Percentiles rank a stretch among this genome's conserved stretches.
These are phyloP conservation scores for Ypsolopha sequella DNA, from an alignment of 2,888 invertebrate species.

Conservation along the genomic window DNA sequence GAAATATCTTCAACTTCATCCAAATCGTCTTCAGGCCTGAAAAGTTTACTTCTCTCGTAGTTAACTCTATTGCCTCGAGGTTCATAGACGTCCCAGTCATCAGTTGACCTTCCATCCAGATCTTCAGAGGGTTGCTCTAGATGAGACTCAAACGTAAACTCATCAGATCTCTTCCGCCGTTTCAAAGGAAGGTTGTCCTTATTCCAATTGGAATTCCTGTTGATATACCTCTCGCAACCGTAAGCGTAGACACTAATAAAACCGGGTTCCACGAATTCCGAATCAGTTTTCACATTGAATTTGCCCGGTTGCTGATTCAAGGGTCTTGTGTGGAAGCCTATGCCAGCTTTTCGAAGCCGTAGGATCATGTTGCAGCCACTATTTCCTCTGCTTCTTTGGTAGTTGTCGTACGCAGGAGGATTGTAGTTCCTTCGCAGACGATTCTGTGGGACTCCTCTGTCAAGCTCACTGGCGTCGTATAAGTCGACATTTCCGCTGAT, in stretches of 20 bases:
- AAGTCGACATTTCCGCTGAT: slow-evolving; percentile 83
- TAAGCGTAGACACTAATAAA: slow-evolving; percentile 90
- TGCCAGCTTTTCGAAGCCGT: slow-evolving; percentile 80
- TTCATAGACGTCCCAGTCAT: slow-evolving; percentile 50
- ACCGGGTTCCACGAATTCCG: slow-evolving; percentile 86
- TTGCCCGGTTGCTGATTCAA: slow-evolving; percentile 76
- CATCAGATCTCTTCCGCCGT: slow-evolving; percentile 45
- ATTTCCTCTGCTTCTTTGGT: slow-evolving; percentile 31
- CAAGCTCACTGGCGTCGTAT: slow-evolving; percentile 49
- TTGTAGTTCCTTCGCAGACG: slow-evolving; percentile 46
- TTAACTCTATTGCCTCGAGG: slow-evolving; percentile 39
- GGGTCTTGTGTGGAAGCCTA: slow-evolving; percentile 82
- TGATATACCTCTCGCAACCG: slow-evolving; percentile 77
- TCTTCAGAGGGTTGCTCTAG: slow-evolving; percentile 26
- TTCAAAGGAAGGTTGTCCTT: slow-evolving; percentile 46
- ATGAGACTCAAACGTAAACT: slow-evolving; percentile 48
- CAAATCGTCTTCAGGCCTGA: slow-evolving; percentile 63
- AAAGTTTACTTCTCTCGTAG: slow-evolving; percentile 60
- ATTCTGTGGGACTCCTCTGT: slow-evolving; percentile 36
- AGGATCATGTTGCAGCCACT: slow-evolving; percentile 84
- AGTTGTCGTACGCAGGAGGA: slow-evolving; percentile 34
- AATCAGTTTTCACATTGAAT: slow-evolving; percentile 82
- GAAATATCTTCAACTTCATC: slow-evolving; percentile 77
- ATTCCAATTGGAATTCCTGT: slow-evolving; percentile 48
- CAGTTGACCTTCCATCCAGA: slow-evolving; percentile 31